Conservation (phyloP, 2,113 vertebrate species). For the Rhynchomys soricoides region DNA sequence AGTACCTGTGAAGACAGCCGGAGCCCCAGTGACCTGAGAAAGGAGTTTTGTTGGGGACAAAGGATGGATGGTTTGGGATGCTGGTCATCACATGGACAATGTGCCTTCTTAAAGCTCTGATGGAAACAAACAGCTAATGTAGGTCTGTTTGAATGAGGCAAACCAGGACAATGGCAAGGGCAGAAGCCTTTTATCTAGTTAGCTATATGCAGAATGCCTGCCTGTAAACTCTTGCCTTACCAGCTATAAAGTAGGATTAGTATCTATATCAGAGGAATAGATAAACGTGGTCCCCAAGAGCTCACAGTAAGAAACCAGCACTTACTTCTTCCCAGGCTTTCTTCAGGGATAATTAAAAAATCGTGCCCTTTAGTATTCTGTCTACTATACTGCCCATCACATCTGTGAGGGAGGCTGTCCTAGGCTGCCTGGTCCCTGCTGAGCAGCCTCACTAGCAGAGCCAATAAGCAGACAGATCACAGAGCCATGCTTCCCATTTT, state of each 20-base stretch:
- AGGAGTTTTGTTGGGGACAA: conserved; percentile 26
- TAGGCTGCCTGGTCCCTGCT: background rate
- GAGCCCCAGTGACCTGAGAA: conserved; percentile 58
- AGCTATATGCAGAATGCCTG: background rate
- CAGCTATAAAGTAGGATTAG: background rate
- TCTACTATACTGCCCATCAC: background rate
- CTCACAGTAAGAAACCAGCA: conserved; percentile 1
- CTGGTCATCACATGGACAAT: background rate
- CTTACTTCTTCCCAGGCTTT: background rate
- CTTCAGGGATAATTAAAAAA: background rate
- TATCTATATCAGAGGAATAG: background rate
- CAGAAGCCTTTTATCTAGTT: background rate
- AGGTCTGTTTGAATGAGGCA: background rate
- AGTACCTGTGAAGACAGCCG: conserved; percentile 9
- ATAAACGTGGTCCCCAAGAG: background rate
- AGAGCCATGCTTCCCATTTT: background rate
- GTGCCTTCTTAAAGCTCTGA: conserved; percentile 50
- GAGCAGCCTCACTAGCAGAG: background rate
- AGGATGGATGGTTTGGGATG: background rate
- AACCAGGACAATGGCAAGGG: conserved; percentile 41
- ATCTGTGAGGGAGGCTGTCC: background rate
- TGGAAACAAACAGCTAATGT: background rate
- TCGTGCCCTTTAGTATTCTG: background rate
- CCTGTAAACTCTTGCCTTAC: background rate
- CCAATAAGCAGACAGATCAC: background rate